phyloP scores from a whole-genome alignment of 2,113 vertebrate species.

The Lampris incognitus region DNA sequence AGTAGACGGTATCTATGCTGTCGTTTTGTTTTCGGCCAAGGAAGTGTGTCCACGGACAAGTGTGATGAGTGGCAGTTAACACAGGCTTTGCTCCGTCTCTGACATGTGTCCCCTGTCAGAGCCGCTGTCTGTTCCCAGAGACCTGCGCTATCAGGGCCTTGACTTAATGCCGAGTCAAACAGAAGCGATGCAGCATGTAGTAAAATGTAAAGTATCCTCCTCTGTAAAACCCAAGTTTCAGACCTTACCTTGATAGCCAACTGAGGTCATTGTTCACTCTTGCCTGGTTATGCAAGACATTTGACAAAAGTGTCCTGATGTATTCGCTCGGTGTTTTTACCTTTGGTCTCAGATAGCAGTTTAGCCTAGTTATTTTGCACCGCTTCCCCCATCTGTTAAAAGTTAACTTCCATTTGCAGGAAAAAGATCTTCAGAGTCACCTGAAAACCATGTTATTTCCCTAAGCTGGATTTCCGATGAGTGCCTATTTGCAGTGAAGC shows the following conservation, averaged over 20 bases:
- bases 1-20: neutral
- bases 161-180: constrained; percentile 3
- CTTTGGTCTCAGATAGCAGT: neutral
- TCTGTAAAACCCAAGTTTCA: neutral
- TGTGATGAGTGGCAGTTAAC: neutral
- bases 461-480: neutral
- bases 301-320: neutral
- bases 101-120: constrained; percentile 1
- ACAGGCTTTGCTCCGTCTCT: constrained; percentile 14
- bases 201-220: neutral
- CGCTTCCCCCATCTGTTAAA: neutral
- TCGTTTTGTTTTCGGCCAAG: neutral
- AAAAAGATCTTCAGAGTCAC: neutral
- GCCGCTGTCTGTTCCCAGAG: neutral
- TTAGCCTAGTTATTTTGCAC: neutral
- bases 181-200: neutral
- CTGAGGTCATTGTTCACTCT: no score
- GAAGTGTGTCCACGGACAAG: neutral
- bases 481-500: no score
- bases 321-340: neutral
- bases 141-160: neutral
- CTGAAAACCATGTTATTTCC: no score
- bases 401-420: neutral
- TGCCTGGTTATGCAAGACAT: no score
- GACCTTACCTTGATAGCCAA: no score